Percentiles rank a stretch among this genome's conserved stretches.
Conservation (phyloP, 2,888 invertebrate species). For the Sarcophaga caerulescens region DNA sequence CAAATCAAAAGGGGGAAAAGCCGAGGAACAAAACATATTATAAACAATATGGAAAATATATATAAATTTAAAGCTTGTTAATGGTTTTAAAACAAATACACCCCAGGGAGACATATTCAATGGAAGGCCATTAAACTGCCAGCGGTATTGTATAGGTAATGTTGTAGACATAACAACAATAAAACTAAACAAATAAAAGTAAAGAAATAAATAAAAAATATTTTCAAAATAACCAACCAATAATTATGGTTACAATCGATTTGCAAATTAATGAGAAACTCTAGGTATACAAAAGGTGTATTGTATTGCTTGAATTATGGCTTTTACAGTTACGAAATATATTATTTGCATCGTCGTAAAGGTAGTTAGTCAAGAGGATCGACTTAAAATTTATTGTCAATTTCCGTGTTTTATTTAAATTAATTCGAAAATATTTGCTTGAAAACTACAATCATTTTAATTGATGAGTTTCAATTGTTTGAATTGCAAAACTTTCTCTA, state of each 20-base stretch:
- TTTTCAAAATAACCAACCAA: background rate
- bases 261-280: constrained; percentile 18
- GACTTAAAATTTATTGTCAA: background rate
- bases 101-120: constrained; percentile 33
- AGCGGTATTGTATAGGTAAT: background rate
- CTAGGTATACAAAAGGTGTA: background rate
- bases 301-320: background rate
- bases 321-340: background rate
- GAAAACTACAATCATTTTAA: background rate
- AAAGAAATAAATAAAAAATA: constrained; percentile 2
- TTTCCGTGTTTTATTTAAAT: background rate
- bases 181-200: constrained; percentile 16
- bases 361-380: background rate
- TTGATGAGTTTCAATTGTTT: background rate
- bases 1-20: no score
- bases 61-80: constrained; percentile 47
- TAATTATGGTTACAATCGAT: constrained; percentile 33
- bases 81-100: constrained; percentile 47
- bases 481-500: background rate
- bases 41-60: constrained; percentile 7
- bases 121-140: constrained; percentile 22
- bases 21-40: background rate
- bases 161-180: background rate
- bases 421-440: background rate
- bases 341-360: background rate